Conservation (phyloP, 1,140 invertebrate genomes). For the Oscheius sp. region DNA sequence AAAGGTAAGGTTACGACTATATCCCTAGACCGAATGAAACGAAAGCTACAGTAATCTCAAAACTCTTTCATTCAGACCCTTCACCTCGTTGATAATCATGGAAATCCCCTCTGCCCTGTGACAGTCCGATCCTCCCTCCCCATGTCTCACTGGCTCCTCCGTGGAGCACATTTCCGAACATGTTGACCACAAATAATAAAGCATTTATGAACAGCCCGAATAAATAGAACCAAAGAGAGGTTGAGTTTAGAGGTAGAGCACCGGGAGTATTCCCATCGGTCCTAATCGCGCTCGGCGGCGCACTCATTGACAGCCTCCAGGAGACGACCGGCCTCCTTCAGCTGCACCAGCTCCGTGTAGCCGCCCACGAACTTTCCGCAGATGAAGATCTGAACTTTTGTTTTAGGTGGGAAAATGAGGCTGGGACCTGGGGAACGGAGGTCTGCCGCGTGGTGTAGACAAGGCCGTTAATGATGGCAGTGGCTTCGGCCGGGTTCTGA, state of each 20-base stretch:
- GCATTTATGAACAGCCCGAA: no score
- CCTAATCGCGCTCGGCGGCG: not conserved
- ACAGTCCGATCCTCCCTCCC: not conserved
- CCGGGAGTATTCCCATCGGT: not conserved
- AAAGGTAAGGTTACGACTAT: not conserved
- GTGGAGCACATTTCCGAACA: not conserved
- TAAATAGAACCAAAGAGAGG: no score
- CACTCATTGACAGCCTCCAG: slow-evolving; percentile 21
- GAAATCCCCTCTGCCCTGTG: not conserved
- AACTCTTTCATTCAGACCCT: no score
- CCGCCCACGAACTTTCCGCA: slow-evolving; percentile 36
- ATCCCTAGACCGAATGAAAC: not conserved
- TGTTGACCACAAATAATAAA: not conserved
- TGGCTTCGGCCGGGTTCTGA: not conserved
- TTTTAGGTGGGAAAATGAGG: not conserved
- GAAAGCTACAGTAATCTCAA: no score
- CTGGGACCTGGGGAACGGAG: slow-evolving; percentile 28
- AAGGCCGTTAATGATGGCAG: slow-evolving; percentile 14
- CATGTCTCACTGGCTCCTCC: not conserved
- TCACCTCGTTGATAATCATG: not conserved
- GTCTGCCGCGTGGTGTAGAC: slow-evolving; percentile 28
- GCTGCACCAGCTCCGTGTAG: slow-evolving; percentile 24
- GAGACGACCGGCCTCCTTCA: slow-evolving; percentile 15
- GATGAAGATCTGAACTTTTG: slow-evolving; percentile 31
- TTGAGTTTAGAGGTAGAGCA: slow-evolving; percentile 1